Percentiles rank a stretch among this genome's conserved stretches.
Conservation (phyloP, 1,140 invertebrate species). For the Tyrophagus putrescentiae region DNA sequence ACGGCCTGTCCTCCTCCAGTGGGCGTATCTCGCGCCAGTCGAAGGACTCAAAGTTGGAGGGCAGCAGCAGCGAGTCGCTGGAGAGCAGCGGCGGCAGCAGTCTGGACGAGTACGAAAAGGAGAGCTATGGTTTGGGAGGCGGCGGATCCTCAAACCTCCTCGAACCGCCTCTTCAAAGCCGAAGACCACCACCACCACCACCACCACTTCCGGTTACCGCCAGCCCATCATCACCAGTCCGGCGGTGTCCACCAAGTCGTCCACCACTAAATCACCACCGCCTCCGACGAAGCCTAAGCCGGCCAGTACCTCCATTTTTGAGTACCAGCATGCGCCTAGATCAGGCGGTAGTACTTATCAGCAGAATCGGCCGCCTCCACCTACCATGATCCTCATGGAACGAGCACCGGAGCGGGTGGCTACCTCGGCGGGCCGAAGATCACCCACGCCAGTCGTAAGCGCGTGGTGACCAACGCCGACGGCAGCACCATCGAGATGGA, state of each 20-base stretch:
- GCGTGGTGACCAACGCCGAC: conserved; percentile 23
- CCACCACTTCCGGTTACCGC: no score
- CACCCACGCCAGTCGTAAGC: conserved; percentile 21
- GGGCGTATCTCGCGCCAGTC: conserved; percentile 20
- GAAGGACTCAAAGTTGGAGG: conserved; percentile 24
- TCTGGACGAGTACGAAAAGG: conserved; percentile 25
- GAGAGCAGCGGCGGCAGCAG: conserved; percentile 18
- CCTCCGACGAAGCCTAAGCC: background rate
- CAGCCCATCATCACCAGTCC: no score
- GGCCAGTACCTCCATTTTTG: background rate
- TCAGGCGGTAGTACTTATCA: background rate
- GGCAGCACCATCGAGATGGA: conserved; percentile 27
- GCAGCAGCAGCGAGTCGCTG: conserved; percentile 16
- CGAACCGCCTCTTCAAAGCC: no score
- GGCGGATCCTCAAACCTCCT: no score
- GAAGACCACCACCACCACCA: no score
- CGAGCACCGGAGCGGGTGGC: background rate
- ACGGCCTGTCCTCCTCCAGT: no score
- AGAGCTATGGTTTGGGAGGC: conserved; percentile 8
- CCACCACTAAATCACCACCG: conserved; percentile 6
- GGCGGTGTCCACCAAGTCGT: background rate
- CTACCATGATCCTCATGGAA: background rate
- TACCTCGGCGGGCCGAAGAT: conserved; percentile 19
- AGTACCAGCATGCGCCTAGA: background rate
- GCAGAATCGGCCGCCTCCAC: background rate